Conservation (phyloP, 2,888 invertebrate genomes). For the Cataglyphis cursor region DNA sequence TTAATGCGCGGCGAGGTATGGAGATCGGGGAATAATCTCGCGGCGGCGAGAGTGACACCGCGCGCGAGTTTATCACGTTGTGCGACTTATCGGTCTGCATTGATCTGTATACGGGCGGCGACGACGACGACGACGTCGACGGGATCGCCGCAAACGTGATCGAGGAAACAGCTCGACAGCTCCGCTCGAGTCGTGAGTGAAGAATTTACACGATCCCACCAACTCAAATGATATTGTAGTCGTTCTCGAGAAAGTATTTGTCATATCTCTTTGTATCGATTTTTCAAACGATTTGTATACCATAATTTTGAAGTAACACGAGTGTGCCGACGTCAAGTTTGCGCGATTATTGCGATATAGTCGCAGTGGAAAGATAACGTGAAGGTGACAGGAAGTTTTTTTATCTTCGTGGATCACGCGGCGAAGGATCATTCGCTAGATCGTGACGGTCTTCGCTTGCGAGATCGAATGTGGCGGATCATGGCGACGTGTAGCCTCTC, state of each 20-base stretch:
- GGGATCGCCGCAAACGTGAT: conserved; percentile 21
- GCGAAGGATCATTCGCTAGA: conserved; percentile 1
- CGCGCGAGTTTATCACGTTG: conserved; percentile 33
- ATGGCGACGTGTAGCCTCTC: conserved; percentile 19
- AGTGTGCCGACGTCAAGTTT: not conserved
- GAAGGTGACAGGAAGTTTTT: not conserved
- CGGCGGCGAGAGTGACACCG: not conserved
- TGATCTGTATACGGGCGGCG: conserved; percentile 48
- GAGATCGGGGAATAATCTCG: conserved; percentile 23
- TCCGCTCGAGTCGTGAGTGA: not conserved
- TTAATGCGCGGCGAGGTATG: conserved; percentile 7
- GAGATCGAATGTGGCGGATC: conserved; percentile 1
- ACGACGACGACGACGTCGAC: conserved; percentile 14
- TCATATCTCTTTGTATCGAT: conserved; percentile 18
- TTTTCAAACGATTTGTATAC: not conserved
- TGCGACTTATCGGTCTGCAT: conserved; percentile 48
- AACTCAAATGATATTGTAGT: not conserved
- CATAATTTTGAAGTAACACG: not conserved
- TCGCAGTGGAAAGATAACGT: not conserved
- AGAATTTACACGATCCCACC: conserved; percentile 5
- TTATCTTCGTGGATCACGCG: not conserved
- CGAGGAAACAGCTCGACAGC: conserved; percentile 6
- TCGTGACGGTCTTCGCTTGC: conserved; percentile 2
- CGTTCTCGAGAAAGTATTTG: not conserved
- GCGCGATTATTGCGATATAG: not conserved